phyloP scores from a whole-genome alignment of 2,888 invertebrate genomes.

The Euplagia quadripunctaria region DNA sequence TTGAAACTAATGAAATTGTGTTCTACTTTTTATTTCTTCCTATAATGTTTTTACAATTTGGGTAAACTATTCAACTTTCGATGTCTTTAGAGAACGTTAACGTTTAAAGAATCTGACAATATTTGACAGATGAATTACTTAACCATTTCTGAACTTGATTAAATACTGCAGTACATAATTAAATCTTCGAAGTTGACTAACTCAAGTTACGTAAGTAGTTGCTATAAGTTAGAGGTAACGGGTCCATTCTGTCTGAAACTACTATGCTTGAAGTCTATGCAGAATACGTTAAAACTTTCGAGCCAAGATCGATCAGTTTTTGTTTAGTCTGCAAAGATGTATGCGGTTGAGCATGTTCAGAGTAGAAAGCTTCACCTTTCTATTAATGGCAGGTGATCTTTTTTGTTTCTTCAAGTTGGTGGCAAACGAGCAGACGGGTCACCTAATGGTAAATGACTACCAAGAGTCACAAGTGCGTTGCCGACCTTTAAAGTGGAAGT shows the following conservation, averaged over 20 bases:
- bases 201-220: not conserved
- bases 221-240: not conserved
- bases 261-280: too few species aligned
- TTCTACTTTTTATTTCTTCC: constrained; percentile 6
- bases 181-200: not conserved
- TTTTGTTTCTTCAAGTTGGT: too few species aligned
- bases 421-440: too few species aligned
- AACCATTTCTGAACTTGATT: not conserved
- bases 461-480: too few species aligned
- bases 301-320: not conserved
- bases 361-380: too few species aligned
- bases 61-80: not conserved
- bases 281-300: too few species aligned
- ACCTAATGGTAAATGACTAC: too few species aligned
- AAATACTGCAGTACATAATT: not conserved
- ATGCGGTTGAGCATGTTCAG: not conserved
- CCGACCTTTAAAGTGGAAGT: too few species aligned
- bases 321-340: not conserved
- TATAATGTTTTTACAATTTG: not conserved
- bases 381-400: too few species aligned
- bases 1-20: constrained; percentile 23
- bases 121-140: not conserved
- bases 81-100: not conserved
- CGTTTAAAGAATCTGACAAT: not conserved
- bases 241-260: too few species aligned